phyloP scores from a whole-genome alignment of 2,113 vertebrate species.

The Crotalus viridis region DNA sequence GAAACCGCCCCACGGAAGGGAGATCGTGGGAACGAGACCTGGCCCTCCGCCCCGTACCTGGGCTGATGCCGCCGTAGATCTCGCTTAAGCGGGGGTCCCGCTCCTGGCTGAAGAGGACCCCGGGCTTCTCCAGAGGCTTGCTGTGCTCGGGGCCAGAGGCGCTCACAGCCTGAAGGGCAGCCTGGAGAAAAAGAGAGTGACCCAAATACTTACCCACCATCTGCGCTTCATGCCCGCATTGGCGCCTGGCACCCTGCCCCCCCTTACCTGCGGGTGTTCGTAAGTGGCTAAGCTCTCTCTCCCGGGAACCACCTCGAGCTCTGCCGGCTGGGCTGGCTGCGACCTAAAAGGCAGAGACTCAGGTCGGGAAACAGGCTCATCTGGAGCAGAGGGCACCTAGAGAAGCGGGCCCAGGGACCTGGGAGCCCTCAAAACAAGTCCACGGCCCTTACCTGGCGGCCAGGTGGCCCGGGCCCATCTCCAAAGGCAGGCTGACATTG shows the following conservation, averaged over 20 bases:
- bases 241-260: rapidly evolving
- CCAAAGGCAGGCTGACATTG: constrained; percentile 77
- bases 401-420: neutral
- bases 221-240: neutral
- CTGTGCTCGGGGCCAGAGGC: constrained; percentile 75
- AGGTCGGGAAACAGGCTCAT: too few species aligned
- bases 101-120: constrained; percentile 74
- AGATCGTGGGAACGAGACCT: rapidly evolving
- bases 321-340: constrained; percentile 79
- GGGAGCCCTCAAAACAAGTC: neutral
- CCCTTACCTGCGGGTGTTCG: constrained; percentile 75
- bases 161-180: constrained; percentile 77
- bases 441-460: constrained; percentile 79
- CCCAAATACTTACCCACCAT: neutral
- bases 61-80: constrained; percentile 67
- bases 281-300: constrained; percentile 80
- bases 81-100: constrained; percentile 72
- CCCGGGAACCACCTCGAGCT: constrained; percentile 81
- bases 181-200: constrained; percentile 58
- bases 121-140: constrained; percentile 81
- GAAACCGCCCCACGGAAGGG: neutral
- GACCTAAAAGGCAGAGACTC: constrained; percentile 53
- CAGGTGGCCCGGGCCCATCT: constrained; percentile 82
- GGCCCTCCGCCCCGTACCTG: constrained; percentile 35
- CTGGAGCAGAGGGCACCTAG: rapidly evolving